Conservation (phyloP, 2,888 invertebrate genomes). For the Lithophane semibrunnea region DNA sequence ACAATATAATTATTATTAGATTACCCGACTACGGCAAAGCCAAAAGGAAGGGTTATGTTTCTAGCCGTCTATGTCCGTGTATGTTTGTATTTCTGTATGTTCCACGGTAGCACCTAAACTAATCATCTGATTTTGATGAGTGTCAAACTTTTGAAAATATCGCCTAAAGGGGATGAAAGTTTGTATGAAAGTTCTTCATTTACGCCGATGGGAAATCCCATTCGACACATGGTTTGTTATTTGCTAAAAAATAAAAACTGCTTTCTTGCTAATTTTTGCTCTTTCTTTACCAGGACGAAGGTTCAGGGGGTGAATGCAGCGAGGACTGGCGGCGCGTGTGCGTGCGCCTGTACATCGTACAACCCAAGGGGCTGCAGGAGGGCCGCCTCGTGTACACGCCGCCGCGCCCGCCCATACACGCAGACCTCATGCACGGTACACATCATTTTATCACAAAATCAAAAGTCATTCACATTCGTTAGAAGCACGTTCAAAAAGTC, state of each 20-base stretch:
- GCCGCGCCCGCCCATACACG: slow-evolving; percentile 65
- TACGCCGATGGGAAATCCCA: too few relatives aligned
- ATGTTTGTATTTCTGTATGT: not conserved
- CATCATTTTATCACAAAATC: not conserved
- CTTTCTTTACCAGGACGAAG: slow-evolving; percentile 56
- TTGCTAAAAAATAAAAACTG: too few relatives aligned
- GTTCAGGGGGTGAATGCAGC: slow-evolving; percentile 57
- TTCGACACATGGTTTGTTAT: too few relatives aligned
- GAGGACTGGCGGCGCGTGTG: slow-evolving; percentile 69
- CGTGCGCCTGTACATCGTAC: slow-evolving; percentile 93
- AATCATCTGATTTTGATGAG: not conserved
- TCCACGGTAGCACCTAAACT: not conserved
- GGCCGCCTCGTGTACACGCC: slow-evolving; percentile 93
- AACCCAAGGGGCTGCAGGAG: slow-evolving; percentile 97
- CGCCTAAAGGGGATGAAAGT: not conserved
- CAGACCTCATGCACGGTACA: slow-evolving; percentile 57
- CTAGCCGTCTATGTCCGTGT: not conserved
- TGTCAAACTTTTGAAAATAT: not conserved
- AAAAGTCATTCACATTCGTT: too few relatives aligned
- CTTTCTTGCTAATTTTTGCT: not conserved
- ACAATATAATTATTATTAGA: not conserved
- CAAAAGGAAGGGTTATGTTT: not conserved
- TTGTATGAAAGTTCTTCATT: not conserved
- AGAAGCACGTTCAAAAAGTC: not conserved
- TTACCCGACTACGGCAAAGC: not conserved